These are phyloP conservation scores for Syrrhaptes paradoxus DNA, from an alignment of 2,113 vertebrate genomes.

Conservation along the genomic window DNA sequence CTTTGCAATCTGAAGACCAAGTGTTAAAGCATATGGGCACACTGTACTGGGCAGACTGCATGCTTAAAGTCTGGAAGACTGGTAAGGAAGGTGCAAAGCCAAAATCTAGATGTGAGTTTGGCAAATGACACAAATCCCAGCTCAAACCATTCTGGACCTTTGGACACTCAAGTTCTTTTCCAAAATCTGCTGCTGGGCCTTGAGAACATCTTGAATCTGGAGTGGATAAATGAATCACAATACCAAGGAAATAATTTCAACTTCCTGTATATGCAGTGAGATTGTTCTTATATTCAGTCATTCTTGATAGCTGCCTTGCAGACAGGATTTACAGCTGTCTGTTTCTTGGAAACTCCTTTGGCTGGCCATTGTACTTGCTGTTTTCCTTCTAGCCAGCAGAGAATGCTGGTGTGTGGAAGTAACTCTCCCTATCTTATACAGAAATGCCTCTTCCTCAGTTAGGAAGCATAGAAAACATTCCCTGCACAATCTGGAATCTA, in stretches of 20 bases:
- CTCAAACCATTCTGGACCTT: neutral
- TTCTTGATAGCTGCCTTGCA: neutral
- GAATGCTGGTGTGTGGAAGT: slow-evolving; percentile 53
- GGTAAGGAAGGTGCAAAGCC: neutral
- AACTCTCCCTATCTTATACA: neutral
- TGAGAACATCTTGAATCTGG: neutral
- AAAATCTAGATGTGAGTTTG: neutral
- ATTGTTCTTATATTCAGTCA: neutral
- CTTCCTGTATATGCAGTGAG: neutral
- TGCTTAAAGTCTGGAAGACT: neutral
- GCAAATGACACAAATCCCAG: neutral
- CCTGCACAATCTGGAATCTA: neutral
- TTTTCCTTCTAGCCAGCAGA: slow-evolving; percentile 46
- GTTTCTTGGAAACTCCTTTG: neutral
- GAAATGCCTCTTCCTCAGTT: neutral
- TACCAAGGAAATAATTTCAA: neutral
- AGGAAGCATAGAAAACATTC: neutral
- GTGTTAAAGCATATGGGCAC: neutral
- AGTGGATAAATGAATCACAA: neutral
- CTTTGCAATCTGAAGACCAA: neutral
- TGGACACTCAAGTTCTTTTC: neutral
- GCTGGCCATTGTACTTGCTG: neutral
- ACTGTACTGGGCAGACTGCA: neutral
- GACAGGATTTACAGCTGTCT: neutral
- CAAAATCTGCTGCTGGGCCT: neutral